Percentiles rank a stretch among this genome's conserved stretches.
These are phyloP conservation scores for Cephus runcator DNA, from an alignment of 2,888 invertebrate species.

Conservation along the genomic window DNA sequence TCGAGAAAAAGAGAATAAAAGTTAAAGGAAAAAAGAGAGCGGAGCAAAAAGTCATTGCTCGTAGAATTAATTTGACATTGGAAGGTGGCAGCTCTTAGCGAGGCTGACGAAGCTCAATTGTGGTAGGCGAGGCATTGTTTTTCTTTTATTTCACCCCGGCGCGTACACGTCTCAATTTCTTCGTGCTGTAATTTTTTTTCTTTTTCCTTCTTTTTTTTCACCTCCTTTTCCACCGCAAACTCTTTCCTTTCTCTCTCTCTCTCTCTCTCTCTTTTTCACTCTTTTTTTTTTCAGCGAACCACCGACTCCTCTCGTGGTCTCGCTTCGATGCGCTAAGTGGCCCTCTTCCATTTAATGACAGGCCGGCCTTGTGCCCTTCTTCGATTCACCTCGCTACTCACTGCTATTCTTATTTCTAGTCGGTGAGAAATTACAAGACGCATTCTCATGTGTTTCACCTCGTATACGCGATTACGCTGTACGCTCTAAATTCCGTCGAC, in stretches of 20 bases:
- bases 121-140: slow-evolving; percentile 1
- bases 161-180: background rate
- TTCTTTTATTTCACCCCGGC: slow-evolving; percentile 11
- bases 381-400: background rate
- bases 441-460: background rate
- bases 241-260: background rate
- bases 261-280: background rate
- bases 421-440: background rate
- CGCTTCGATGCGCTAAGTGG: slow-evolving; percentile 40
- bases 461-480: background rate
- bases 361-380: slow-evolving; percentile 31
- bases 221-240: background rate
- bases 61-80: slow-evolving; percentile 1
- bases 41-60: background rate
- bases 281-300: background rate
- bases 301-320: slow-evolving; percentile 2
- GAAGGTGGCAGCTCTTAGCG: slow-evolving; percentile 3
- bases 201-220: background rate
- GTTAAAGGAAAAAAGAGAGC: background rate
- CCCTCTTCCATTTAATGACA: slow-evolving; percentile 46
- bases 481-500: background rate
- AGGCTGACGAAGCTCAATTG: slow-evolving; percentile 11
- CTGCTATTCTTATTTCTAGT: background rate
- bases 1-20: background rate
- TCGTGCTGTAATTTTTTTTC: background rate